Base-by-base conservation (phyloP, 1,140 invertebrate species). In the Arion vulgaris region DNA sequence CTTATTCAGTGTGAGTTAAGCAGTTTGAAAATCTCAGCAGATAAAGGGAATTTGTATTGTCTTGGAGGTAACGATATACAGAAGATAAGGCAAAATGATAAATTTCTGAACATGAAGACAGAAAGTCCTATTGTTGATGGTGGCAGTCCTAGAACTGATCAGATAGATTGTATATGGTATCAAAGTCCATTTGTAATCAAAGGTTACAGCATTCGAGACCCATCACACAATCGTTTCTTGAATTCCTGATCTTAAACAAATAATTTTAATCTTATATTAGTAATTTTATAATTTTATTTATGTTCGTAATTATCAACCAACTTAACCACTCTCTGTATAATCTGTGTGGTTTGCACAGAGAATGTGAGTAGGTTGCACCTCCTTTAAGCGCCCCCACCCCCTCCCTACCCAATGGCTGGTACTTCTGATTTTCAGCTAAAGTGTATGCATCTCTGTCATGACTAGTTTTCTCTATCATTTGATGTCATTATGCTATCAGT, bases 111-210 rank as follows among this genome's bases (percentile, higher is more conserved):
- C 7, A 1, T 26, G 17, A 66, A n/a, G 17, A 15, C 15, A 26
- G 28, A 66, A 0, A 32, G 57, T 11, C 45, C 38, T 15, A 9
- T 53, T 39, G 26, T 51, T 19, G 11, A 71, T 38, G n/a, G 39
- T 36, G 1, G 26, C 17, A n/a, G 1, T 36, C 17, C 15, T 2
- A n/a, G 1, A n/a, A 41, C 23, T 5, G 13, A 0, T 39, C 36
- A 19, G 23, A 9, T 38, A n/a, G 76, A 78, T 26, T 49, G 32
- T 66, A 49, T 80, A 38, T 80, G 78, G 78, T 80, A 80, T 49
- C 78, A 80, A 51, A 80, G 78, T 36, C 66, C 78, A 19, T 26
- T 80, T 32, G 41, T 71, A 1, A 49, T 80, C 26, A 80, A 80
- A 34, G 78, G 78, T 13, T 80, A 34, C 57, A 69, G 62, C 2